A percentile compares a stretch with the other conserved stretches of the same genome.
phyloP scores from a whole-genome alignment of 2,797 vertebrate species.

The Antrozous pallidus region DNA sequence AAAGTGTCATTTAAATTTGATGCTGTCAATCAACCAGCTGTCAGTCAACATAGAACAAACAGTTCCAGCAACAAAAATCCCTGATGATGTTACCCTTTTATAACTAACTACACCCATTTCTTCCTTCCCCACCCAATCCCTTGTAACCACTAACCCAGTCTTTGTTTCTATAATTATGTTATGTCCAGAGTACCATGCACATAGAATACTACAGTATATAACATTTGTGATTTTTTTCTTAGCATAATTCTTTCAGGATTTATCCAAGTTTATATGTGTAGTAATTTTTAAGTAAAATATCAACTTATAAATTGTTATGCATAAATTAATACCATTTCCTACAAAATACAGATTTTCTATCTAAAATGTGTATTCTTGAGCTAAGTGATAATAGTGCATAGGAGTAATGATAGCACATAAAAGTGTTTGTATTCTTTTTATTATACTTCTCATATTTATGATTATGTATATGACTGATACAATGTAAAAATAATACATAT shows the following conservation, averaged over 20 bases:
- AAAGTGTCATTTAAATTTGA: neutral
- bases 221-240: neutral
- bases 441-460: neutral
- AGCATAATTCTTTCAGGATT: neutral
- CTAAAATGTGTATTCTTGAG: neutral
- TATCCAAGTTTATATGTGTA: neutral
- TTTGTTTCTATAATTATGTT: neutral
- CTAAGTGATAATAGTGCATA: neutral
- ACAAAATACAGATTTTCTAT: neutral
- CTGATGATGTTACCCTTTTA: neutral
- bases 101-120: too few species aligned
- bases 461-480: neutral
- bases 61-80: neutral
- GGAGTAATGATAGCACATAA: neutral
- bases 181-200: neutral
- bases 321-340: neutral
- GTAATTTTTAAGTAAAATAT: slow-evolving; percentile 1
- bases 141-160: neutral
- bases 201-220: neutral
- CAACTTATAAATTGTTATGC: neutral
- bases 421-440: neutral
- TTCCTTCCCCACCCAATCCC: neutral
- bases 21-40: neutral
- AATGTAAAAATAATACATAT: neutral
- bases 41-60: neutral